phyloP scores from a whole-genome alignment of 1,140 invertebrate species.

The Apocrypta bakeri region DNA sequence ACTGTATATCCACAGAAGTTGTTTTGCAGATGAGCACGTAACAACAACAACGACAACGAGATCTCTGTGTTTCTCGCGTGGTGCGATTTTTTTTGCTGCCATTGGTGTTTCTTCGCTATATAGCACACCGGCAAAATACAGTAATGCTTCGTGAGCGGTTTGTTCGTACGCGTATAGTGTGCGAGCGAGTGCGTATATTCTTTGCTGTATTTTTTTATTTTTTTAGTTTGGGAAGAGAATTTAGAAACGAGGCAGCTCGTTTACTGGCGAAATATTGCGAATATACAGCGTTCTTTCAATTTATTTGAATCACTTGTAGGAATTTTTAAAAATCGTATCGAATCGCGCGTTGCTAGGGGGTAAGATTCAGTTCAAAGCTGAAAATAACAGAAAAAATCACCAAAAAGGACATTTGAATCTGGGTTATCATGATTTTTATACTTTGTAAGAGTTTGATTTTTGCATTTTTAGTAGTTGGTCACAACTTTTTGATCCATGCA shows the following conservation, averaged over 20 bases:
- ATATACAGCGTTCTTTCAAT: background rate
- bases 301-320: background rate
- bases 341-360: too few relatives aligned
- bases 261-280: background rate
- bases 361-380: too few relatives aligned
- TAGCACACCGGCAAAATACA: background rate
- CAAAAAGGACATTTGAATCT: too few relatives aligned
- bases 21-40: conserved; percentile 30
- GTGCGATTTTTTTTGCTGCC: background rate
- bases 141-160: background rate
- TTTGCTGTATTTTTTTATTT: background rate
- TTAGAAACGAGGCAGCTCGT: background rate
- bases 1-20: conserved; percentile 9
- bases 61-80: background rate
- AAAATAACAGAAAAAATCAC: too few relatives aligned
- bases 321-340: too few relatives aligned
- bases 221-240: background rate
- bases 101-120: background rate
- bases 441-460: too few relatives aligned
- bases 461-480: too few relatives aligned
- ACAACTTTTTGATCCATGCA: too few relatives aligned
- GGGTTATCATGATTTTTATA: too few relatives aligned
- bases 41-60: conserved; percentile 20
- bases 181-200: background rate
- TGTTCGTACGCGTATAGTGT: background rate